Evolutionary conservation across 2,797 vertebrate species (phyloP).

Genomic region (Betta splendens): DNA sequence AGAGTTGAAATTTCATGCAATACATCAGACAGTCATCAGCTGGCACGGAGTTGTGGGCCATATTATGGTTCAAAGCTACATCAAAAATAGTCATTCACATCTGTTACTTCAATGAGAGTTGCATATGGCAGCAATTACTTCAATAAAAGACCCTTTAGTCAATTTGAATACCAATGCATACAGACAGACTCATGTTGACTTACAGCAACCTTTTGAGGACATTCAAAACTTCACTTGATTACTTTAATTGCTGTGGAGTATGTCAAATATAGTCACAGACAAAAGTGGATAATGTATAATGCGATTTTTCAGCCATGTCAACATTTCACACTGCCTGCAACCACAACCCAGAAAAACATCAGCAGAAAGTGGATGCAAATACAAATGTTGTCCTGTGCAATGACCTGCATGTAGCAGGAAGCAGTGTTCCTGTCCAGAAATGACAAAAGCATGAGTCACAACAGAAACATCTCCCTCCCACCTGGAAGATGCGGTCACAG

Average conservation of each 20-base stretch:
- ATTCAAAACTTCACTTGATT: constrained; percentile 77
- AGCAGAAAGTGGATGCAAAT: constrained; percentile 33
- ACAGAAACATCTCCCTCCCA: constrained; percentile 64
- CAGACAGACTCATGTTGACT: constrained; percentile 80
- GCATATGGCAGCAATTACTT: constrained; percentile 84
- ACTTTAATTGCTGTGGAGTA: constrained; percentile 72
- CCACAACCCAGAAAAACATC: constrained; percentile 55
- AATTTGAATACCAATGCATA: constrained; percentile 81
- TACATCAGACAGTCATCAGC: constrained; percentile 83
- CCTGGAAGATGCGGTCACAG: constrained; percentile 97
- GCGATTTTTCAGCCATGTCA: constrained; percentile 58
- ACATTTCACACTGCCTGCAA: constrained; percentile 58
- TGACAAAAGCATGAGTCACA: constrained; percentile 31
- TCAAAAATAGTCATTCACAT: constrained; percentile 88
- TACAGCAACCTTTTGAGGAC: constrained; percentile 78
- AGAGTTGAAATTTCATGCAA: constrained; percentile 80
- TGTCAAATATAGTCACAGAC: constrained; percentile 73
- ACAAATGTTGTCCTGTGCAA: constrained; percentile 29
- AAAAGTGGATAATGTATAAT: constrained; percentile 56
- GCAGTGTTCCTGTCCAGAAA: constrained; percentile 20
- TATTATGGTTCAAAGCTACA: constrained; percentile 82
- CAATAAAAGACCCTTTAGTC: constrained; percentile 79
- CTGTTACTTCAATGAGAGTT: constrained; percentile 83
- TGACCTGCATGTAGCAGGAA: constrained; percentile 45
- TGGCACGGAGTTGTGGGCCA: constrained; percentile 80